Evolutionary conservation across 1,140 invertebrate genomes (phyloP), one percentile per base, ranked within the genome.

Genomic region (Zophobas morio): DNA sequence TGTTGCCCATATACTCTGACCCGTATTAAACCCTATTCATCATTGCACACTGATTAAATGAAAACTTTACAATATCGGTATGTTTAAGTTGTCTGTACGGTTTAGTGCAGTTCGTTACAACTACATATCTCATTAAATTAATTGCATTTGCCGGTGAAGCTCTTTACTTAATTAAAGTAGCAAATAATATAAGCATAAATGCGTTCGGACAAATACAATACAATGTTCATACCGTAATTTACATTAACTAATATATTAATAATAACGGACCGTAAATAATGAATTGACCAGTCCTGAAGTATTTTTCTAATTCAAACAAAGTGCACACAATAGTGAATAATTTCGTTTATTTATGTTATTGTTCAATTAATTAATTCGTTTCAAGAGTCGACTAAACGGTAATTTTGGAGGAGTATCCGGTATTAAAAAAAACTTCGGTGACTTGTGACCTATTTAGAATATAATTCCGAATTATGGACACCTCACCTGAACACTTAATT

Each of bases 81-180:
- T 63, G 39, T 42, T 66, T 66, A 33, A 40, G 32, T 39, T 42
- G 40, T 39, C 40, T 66, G 33, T 4, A 1, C 0, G n/a, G n/a
- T 60, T 6, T 53, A 8, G 35, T 6, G 37, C 35, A 36, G n/a
- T n/a, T 37, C 6, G 34, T 37, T 60, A 46, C 42, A 8, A 8
- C 37, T 36, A 66, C 37, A 37, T 1, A 66, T 39, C 39, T 66
- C 40, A 66, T 66, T 42, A 66, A 66, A 66, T 66, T 42, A 66
- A 66, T 66, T 66, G 60, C 60, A 66, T 42, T 42, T 66, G 32
- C 60, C 60, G 60, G 40, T 66, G 33, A 3, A 33, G 60, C 37
- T 66, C 42, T 66, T 66, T 42, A 66, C 42, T 66, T 66, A 66
- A 66, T 66, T 66, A 36, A 66, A 46, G 42, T 66, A 66, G 8